phyloP scores from a whole-genome alignment of 1,140 invertebrate genomes.

The Heliconius hewitsoni region DNA sequence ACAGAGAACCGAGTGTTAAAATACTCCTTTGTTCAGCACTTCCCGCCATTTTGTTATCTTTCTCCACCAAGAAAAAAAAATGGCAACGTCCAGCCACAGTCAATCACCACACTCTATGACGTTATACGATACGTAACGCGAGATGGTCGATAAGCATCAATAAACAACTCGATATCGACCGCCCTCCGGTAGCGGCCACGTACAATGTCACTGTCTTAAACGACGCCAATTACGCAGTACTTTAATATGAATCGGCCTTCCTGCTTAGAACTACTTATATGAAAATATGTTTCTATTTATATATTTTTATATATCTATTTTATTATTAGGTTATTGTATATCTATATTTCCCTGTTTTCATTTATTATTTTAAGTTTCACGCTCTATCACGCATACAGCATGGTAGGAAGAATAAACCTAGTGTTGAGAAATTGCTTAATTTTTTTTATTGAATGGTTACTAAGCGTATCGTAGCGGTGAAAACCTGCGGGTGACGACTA shows the following conservation, averaged over 20 bases:
- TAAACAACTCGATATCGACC: conserved; percentile 25
- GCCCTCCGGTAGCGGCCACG: neutral
- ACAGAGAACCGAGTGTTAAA: too few species aligned
- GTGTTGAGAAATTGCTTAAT: too few species aligned
- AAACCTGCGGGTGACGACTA: neutral
- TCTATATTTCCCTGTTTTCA: too few species aligned
- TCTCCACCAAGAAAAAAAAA: neutral
- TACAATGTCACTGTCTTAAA: conserved; percentile 23
- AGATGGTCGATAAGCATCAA: conserved; percentile 23
- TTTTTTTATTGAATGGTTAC: too few species aligned
- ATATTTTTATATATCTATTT: too few species aligned
- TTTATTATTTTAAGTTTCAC: too few species aligned
- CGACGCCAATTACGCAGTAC: neutral
- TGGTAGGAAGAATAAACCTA: too few species aligned
- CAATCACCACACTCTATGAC: neutral
- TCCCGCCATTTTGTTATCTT: too few species aligned
- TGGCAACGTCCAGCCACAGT: neutral
- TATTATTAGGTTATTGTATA: too few species aligned
- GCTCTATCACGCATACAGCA: too few species aligned
- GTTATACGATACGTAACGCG: conserved; percentile 14
- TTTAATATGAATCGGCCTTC: neutral
- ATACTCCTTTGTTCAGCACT: too few species aligned
- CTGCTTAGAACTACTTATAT: neutral
- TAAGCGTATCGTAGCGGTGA: neutral
- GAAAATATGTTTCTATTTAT: neutral